A percentile compares a stretch with the other conserved stretches of the same genome.
Conservation (phyloP, 2,888 invertebrate species). For the Cantharis flavilabris region DNA sequence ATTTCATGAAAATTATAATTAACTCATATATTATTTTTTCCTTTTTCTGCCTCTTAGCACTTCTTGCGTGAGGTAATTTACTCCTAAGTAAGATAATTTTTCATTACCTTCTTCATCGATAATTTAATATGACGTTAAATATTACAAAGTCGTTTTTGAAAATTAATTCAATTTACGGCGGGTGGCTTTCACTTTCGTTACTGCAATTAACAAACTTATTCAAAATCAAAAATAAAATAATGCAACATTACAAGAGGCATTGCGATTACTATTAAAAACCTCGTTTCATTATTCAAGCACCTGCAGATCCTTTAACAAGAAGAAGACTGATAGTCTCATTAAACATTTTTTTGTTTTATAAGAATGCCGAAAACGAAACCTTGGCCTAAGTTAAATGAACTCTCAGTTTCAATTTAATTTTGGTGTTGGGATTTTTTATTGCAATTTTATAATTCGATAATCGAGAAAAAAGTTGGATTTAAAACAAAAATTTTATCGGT, state of each 20-base stretch:
- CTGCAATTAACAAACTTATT: background rate
- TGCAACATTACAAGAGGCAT: background rate
- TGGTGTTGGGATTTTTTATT: background rate
- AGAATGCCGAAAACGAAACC: slow-evolving; percentile 11
- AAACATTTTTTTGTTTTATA: slow-evolving; percentile 1
- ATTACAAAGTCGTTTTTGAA: background rate
- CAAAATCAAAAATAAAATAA: background rate
- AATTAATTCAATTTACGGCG: background rate
- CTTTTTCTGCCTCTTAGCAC: background rate
- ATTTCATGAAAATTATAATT: background rate
- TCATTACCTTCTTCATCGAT: background rate
- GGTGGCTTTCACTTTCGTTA: background rate
- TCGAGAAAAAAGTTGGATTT: background rate
- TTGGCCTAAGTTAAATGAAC: slow-evolving; percentile 14
- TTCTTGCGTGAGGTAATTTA: background rate
- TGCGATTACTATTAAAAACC: background rate
- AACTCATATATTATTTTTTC: background rate
- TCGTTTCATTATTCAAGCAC: background rate
- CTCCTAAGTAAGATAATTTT: background rate
- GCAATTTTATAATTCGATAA: background rate
- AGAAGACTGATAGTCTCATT: background rate
- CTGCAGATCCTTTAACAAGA: background rate
- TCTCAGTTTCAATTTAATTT: background rate
- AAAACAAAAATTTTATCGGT: background rate
- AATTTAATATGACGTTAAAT: background rate